Conservation (phyloP, 1,140 invertebrate genomes). For the Diabrotica virgifera region DNA sequence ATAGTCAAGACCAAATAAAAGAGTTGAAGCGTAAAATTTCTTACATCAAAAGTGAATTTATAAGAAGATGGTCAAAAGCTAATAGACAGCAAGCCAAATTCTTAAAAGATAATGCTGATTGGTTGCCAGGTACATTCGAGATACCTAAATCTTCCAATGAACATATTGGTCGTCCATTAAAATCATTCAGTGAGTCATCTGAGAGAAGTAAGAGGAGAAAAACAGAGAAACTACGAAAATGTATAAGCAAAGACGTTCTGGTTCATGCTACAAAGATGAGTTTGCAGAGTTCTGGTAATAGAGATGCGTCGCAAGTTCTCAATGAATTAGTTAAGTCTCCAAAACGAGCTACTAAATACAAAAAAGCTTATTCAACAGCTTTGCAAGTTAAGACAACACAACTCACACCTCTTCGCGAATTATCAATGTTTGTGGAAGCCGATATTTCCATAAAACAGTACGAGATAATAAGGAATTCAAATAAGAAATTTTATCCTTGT, state of each 20-base stretch:
- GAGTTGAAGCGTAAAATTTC: too few species aligned
- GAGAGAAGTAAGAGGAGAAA: conserved; percentile 35
- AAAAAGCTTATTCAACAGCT: conserved; percentile 24
- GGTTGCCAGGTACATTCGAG: neutral
- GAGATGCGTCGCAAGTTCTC: conserved; percentile 26
- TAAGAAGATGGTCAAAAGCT: neutral
- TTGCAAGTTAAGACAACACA: conserved; percentile 5
- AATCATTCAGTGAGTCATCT: conserved; percentile 21
- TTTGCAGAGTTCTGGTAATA: conserved; percentile 30
- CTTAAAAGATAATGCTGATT: neutral
- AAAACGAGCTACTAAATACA: conserved; percentile 35
- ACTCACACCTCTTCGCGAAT: conserved; percentile 12
- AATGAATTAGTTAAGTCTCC: conserved; percentile 31
- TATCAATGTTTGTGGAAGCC: conserved; percentile 38
- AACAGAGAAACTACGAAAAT: conserved; percentile 31
- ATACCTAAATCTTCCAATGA: neutral
- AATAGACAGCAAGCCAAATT: neutral
- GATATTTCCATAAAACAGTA: conserved; percentile 34
- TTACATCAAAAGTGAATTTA: neutral
- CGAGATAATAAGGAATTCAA: conserved; percentile 31
- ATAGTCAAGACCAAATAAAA: too few species aligned
- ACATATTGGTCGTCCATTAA: neutral
- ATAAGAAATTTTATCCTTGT: conserved; percentile 40
- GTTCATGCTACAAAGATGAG: conserved; percentile 27
- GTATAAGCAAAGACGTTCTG: conserved; percentile 21